A percentile compares a stretch with the other conserved stretches of the same genome.
Evolutionary conservation across 2,797 vertebrate species (phyloP).

Genomic region (Setipinna tenuifilis): DNA sequence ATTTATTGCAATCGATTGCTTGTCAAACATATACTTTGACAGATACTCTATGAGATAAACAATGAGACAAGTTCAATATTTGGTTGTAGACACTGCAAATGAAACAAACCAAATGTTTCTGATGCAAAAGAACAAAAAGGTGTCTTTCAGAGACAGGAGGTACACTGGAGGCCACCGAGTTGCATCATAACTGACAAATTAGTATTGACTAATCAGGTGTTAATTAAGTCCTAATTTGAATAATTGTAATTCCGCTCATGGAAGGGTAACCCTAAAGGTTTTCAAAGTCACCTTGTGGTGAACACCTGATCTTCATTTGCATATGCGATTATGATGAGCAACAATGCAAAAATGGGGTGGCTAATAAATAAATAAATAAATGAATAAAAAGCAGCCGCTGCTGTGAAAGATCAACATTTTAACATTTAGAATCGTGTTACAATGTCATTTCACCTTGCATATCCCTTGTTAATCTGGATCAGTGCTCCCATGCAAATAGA

Average conservation of each 20-base stretch:
- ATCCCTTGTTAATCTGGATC: constrained; percentile 26
- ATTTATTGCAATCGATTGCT: constrained; percentile 66
- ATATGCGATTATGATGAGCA: constrained; percentile 24
- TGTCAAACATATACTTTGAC: constrained; percentile 62
- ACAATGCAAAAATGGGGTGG: constrained; percentile 18
- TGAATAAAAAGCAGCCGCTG: not conserved
- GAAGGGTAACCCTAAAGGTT: constrained; percentile 16
- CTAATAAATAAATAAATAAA: constrained; percentile 17
- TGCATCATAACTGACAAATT: constrained; percentile 25
- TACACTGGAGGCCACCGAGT: not conserved
- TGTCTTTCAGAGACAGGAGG: not conserved
- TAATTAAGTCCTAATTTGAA: constrained; percentile 27
- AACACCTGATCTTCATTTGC: constrained; percentile 19
- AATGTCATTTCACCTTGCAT: constrained; percentile 24
- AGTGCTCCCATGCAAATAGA: constrained; percentile 34
- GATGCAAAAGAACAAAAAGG: constrained; percentile 24
- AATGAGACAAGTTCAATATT: constrained; percentile 45
- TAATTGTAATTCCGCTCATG: constrained; percentile 22
- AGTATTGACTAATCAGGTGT: constrained; percentile 26
- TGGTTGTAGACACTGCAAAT: constrained; percentile 33
- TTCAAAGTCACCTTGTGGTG: constrained; percentile 21
- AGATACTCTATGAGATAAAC: constrained; percentile 46
- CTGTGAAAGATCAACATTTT: constrained; percentile 16
- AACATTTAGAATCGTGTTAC: constrained; percentile 15
- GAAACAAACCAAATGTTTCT: constrained; percentile 47